Percentiles rank a stretch among this genome's conserved stretches.
Conservation (phyloP, 2,888 invertebrate species). For the Harmothoe impar region DNA sequence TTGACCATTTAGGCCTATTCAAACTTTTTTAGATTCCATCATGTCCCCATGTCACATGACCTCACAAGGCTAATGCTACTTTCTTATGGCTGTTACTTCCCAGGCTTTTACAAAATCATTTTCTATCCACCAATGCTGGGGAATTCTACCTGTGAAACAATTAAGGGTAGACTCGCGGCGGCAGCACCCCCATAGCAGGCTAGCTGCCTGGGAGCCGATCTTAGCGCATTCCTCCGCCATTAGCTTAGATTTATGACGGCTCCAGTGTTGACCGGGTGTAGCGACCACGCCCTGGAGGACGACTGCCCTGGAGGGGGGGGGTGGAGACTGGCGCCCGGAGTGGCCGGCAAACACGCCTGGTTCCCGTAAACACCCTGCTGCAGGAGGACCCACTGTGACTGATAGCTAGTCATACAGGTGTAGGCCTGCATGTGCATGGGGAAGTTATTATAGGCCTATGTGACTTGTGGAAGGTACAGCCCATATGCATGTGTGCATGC, state of each 20-base stretch:
- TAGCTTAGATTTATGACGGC: conserved; percentile 10
- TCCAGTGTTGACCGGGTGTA: conserved; percentile 2
- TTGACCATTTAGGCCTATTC: too few relatives aligned
- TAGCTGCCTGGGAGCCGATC: neutral
- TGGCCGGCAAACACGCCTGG: conserved; percentile 2
- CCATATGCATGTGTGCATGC: too few relatives aligned
- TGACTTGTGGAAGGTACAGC: too few relatives aligned
- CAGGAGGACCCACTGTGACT: neutral
- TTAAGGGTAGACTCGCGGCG: neutral
- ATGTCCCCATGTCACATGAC: too few relatives aligned
- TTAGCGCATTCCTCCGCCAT: conserved; percentile 6
- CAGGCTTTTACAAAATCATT: too few relatives aligned
- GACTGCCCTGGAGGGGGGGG: conserved; percentile 1
- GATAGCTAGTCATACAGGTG: too few relatives aligned
- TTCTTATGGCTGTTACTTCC: too few relatives aligned
- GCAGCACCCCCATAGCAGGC: neutral
- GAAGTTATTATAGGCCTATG: neutral
- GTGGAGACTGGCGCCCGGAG: neutral
- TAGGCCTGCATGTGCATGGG: neutral
- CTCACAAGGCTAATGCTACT: too few relatives aligned
- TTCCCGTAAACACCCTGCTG: neutral
- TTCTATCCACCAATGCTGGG: too few relatives aligned
- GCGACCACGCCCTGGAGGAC: conserved; percentile 33
- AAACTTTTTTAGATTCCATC: too few relatives aligned
- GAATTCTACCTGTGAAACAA: neutral